Evolutionary conservation across 2,797 vertebrate genomes (phyloP).

Genomic region (Melanotaenia nigrans): DNA sequence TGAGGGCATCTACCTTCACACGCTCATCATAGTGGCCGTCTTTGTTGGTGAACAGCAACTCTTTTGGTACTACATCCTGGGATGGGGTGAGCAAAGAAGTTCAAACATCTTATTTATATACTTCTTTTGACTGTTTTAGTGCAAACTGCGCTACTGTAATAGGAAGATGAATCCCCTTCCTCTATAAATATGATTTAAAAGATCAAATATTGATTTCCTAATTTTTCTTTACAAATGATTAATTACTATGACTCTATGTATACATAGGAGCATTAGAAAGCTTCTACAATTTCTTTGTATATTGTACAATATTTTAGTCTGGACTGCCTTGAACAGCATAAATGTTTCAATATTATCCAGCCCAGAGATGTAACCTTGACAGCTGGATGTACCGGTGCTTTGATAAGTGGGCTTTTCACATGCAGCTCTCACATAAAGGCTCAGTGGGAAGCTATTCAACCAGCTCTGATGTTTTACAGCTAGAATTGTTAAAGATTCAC

Average conservation of each 20-base stretch:
- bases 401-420: constrained; percentile 30
- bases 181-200: not conserved
- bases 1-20: constrained; percentile 88
- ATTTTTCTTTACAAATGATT: not conserved
- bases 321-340: not conserved
- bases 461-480: constrained; percentile 25
- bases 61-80: constrained; percentile 85
- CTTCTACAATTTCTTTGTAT: not conserved
- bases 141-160: not conserved
- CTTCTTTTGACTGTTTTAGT: not conserved
- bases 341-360: constrained; percentile 7
- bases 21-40: constrained; percentile 86
- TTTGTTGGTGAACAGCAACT: constrained; percentile 86
- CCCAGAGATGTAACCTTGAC: constrained; percentile 12
- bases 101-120: not conserved
- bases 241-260: not conserved
- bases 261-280: not conserved
- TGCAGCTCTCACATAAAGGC: constrained; percentile 10
- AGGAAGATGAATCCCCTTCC: not conserved
- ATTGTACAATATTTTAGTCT: not conserved
- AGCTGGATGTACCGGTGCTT: constrained; percentile 5
- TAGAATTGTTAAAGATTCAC: constrained; percentile 18
- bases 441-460: not conserved
- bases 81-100: constrained; percentile 81
- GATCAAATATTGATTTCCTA: not conserved